Conservation (phyloP, 2,797 vertebrate genomes). For the Acestrorhynchus altus region DNA sequence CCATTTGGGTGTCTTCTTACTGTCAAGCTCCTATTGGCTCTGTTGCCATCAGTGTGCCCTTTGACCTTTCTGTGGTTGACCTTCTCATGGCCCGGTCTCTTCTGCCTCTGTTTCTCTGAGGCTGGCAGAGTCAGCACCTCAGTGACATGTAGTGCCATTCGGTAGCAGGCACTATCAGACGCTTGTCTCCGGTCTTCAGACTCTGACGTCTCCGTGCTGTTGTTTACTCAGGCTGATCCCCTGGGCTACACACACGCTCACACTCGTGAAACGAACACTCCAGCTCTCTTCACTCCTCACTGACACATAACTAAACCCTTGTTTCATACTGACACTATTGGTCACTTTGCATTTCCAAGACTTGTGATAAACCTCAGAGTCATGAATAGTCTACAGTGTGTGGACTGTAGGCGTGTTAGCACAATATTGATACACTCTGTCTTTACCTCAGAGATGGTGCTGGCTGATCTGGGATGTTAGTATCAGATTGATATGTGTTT, state of each 20-base stretch:
- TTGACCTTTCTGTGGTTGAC: slow-evolving; percentile 37
- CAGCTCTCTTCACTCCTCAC: neutral
- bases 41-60: slow-evolving; percentile 13
- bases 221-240: slow-evolving; percentile 1
- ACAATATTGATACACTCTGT: neutral
- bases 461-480: slow-evolving; percentile 9
- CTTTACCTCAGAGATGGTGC: neutral
- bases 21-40: slow-evolving; percentile 7
- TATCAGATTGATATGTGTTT: slow-evolving; percentile 1
- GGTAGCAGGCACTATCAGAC: slow-evolving; percentile 28
- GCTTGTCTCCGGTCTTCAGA: slow-evolving; percentile 15
- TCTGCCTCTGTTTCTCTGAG: slow-evolving; percentile 36
- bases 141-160: slow-evolving; percentile 10
- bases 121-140: slow-evolving; percentile 8
- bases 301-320: slow-evolving; percentile 18
- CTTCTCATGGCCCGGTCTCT: slow-evolving; percentile 5
- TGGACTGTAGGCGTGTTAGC: neutral
- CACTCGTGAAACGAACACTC: slow-evolving; percentile 23
- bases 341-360: neutral
- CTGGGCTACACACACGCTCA: slow-evolving; percentile 23
- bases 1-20: slow-evolving; percentile 24
- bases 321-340: neutral
- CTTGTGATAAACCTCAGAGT: neutral
- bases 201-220: slow-evolving; percentile 19
- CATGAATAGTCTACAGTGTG: neutral